phyloP scores from a whole-genome alignment of 1,140 invertebrate species.

The Drosophila kikkawai region DNA sequence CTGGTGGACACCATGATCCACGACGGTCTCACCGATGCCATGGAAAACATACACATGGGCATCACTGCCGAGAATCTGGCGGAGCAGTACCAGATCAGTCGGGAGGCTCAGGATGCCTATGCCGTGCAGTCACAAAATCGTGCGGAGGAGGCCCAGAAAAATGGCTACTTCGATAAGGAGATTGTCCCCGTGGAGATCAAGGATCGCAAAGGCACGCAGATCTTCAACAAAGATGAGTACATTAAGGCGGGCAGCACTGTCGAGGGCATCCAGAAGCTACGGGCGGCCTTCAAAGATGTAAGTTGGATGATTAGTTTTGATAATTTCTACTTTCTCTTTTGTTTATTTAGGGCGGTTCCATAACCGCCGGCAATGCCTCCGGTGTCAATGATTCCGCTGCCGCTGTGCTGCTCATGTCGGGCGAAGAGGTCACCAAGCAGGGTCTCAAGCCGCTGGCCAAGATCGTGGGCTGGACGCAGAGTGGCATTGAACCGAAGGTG shows the following conservation, averaged over 20 bases:
- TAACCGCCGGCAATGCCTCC: constrained; percentile 92
- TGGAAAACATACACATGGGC: constrained; percentile 93
- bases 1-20: constrained; percentile 90
- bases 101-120: constrained; percentile 92
- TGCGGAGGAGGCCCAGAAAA: constrained; percentile 88
- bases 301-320: not conserved
- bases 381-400: constrained; percentile 96
- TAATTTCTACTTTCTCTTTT: constrained; percentile 5
- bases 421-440: constrained; percentile 86
- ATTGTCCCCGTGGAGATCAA: constrained; percentile 88
- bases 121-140: constrained; percentile 91
- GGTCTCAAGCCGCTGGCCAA: constrained; percentile 87
- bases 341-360: constrained; percentile 86
- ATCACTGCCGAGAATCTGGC: constrained; percentile 94
- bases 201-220: constrained; percentile 86
- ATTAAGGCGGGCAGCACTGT: constrained; percentile 88
- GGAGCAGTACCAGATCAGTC: constrained; percentile 88
- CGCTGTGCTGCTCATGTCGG: constrained; percentile 90
- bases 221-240: constrained; percentile 89
- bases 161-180: constrained; percentile 90
- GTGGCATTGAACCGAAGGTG: constrained; percentile 89
- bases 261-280: constrained; percentile 88
- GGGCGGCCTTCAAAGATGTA: constrained; percentile 87
- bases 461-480: constrained; percentile 89
- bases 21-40: constrained; percentile 94